Evolutionary conservation across 2,797 vertebrate species (phyloP).

Genomic region (Rhynchotus rufescens): DNA sequence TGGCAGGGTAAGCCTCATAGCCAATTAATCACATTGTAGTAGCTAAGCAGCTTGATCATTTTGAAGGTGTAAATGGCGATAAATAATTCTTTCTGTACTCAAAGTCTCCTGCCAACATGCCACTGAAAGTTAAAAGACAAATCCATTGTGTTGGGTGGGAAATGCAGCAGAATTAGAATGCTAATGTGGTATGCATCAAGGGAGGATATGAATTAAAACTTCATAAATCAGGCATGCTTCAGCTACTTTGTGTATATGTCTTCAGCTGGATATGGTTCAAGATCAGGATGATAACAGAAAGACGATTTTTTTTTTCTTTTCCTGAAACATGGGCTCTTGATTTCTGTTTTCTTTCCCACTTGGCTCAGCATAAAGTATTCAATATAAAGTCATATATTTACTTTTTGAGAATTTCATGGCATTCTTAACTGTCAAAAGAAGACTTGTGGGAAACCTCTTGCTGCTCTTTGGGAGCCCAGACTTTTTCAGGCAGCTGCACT

Average conservation of each 20-base stretch:
- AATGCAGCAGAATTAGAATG: background rate
- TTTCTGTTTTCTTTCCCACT: background rate
- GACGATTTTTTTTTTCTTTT: rapidly evolving
- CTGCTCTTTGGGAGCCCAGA: background rate
- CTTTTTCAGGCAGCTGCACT: background rate
- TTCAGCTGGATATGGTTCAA: background rate
- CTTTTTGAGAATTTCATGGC: background rate
- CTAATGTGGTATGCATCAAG: background rate
- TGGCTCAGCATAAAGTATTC: background rate
- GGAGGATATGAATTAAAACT: background rate
- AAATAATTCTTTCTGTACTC: background rate
- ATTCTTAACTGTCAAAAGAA: background rate
- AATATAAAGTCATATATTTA: background rate
- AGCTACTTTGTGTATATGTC: background rate
- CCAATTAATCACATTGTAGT: background rate
- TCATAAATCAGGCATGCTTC: background rate
- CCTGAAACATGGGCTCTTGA: background rate
- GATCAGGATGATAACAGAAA: background rate
- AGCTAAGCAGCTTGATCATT: background rate
- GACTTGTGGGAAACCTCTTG: background rate
- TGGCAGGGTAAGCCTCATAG: background rate
- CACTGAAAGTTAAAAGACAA: background rate
- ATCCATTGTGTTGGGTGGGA: background rate
- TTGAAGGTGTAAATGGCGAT: background rate
- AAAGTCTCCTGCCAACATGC: rapidly evolving